Base-by-base conservation (phyloP, 1,140 invertebrate genomes). In the Coptotermes formosanus region DNA sequence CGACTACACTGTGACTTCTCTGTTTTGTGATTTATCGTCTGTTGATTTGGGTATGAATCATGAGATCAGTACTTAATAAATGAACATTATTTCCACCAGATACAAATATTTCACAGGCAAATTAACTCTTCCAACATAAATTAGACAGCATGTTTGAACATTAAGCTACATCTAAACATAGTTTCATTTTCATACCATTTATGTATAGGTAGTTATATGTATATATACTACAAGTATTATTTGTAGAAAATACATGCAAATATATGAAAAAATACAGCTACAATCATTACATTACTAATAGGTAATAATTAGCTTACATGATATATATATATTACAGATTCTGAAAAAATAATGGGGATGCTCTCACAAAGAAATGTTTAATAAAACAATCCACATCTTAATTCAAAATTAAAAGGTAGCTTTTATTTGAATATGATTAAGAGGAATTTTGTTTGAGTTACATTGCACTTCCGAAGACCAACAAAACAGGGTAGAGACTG, bases 211-310 rank as follows among this genome's bases (percentile, higher is more conserved):
- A 84, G 48, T 84, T 52, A 55, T 84, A 55, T 64, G 59, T 55
- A 64, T 84, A 84, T 84, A 84, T 59, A 45, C 59, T 38, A 64
- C 83, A 55, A 84, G 48, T 55, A 64, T 55, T 55, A 84, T 64
- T 84, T 84, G 83, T 84, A 84, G 83, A 84, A 84, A 84, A 84
- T 64, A 84, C 83, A 84, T 84, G 83, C 83, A 84, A 84, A 84
- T 84, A 84, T 59, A 64, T 84, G 83, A 84, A 84, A 84, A 84
- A 84, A 55, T 84, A 84, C 83, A 84, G 83, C 83, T 84, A 84
- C 83, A 55, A 55, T 55, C n/a, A 25, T 84, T 84, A 84, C 83
- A 84, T 55, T 55, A 84, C 59, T 48, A 84, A 84, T 84, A 55
- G 43, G 45, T 84, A 84, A 84, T 84, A 84, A 84, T 45, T 84